Conservation (phyloP, 2,113 vertebrate genomes). For the Tylochromis polylepis region DNA sequence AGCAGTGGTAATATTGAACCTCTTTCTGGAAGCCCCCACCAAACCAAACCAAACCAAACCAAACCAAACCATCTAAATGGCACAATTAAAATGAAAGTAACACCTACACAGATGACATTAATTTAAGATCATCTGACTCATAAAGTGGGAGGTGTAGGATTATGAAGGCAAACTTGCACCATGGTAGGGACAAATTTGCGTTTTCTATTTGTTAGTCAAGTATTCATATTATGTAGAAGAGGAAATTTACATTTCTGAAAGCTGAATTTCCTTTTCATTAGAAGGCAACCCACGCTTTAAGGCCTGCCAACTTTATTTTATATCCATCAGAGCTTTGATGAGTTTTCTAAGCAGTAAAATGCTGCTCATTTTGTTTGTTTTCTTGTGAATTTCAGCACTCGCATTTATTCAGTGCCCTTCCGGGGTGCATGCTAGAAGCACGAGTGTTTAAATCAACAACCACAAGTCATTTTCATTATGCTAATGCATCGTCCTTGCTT, state of each 20-base stretch:
- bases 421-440: neutral
- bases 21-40: neutral
- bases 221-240: neutral
- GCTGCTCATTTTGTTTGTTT: neutral
- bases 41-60: neutral
- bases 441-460: neutral
- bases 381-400: neutral
- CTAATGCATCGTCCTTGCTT: neutral
- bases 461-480: neutral
- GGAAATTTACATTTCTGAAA: neutral
- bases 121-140: constrained; percentile 17
- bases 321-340: neutral
- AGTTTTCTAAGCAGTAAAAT: neutral
- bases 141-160: neutral
- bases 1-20: neutral
- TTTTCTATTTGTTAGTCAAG: neutral
- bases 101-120: neutral
- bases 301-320: neutral
- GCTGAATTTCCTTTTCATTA: neutral
- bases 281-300: neutral
- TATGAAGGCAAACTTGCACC: neutral
- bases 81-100: neutral
- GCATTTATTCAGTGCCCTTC: neutral
- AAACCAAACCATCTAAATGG: neutral
- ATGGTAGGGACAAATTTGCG: neutral